These are phyloP conservation scores for Plutomurus gul DNA, from an alignment of 1,140 invertebrate genomes.

Conservation along the genomic window DNA sequence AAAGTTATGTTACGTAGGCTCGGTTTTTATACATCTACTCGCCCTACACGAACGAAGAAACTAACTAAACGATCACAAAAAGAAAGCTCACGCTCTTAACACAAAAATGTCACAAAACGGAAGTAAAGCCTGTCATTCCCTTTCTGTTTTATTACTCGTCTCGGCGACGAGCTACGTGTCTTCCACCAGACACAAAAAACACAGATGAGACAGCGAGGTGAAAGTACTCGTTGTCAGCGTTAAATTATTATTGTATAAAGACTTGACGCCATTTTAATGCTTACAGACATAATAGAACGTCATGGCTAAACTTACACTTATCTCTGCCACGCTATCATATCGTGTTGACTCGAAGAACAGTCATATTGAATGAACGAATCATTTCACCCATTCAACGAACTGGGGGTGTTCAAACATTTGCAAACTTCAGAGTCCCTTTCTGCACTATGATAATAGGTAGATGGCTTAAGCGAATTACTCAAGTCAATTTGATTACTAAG, in stretches of 20 bases:
- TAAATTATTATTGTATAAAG: conserved; percentile 8
- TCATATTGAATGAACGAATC: too few relatives aligned
- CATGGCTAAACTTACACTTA: not conserved
- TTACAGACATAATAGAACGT: not conserved
- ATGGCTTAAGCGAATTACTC: too few relatives aligned
- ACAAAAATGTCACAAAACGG: conserved; percentile 24
- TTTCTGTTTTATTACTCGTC: conserved; percentile 21
- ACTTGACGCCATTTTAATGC: not conserved
- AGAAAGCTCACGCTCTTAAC: not conserved
- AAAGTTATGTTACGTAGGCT: too few relatives aligned
- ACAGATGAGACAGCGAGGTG: not conserved
- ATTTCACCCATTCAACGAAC: too few relatives aligned
- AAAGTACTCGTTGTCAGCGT: not conserved
- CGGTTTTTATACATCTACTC: too few relatives aligned
- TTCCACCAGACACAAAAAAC: not conserved
- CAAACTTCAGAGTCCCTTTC: too few relatives aligned
- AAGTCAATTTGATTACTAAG: too few relatives aligned
- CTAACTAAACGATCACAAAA: not conserved
- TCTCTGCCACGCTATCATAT: too few relatives aligned
- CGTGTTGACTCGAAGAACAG: too few relatives aligned
- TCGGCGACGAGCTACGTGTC: not conserved
- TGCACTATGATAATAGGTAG: too few relatives aligned
- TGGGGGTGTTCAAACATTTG: too few relatives aligned
- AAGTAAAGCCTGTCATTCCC: conserved; percentile 14
- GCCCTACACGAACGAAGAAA: too few relatives aligned